Base-by-base conservation (phyloP, 2,113 vertebrate species). In the Callionymus lyra region DNA sequence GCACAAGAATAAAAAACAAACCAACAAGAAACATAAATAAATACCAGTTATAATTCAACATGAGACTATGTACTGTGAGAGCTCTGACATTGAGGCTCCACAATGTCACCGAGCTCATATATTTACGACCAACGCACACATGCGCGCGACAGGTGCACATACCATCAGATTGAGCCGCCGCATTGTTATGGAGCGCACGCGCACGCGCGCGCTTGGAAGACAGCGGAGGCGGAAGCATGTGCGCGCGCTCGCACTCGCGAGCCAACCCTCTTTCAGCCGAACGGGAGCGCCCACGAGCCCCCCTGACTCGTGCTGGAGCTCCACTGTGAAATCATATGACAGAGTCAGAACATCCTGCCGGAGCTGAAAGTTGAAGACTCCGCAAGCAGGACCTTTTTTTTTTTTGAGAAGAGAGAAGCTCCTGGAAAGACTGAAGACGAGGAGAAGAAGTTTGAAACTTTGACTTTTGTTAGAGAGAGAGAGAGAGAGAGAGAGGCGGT, bases 291-390 rank as follows among this genome's bases (percentile, higher is more conserved):
- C 21, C 31, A 47, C 6, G 63, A 52, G 50, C 50, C 65, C 50
- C 65, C 59, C 44, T 27, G 21, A 37, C 67, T 73, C 67, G 61
- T 61, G 63, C 74, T 34, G 32, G 18, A 54, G 47, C 31, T 56
- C 54, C 11, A 6, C 66, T 74, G 72, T 62, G 72, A 75, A 69
- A 78, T 82, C 80, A 80, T 82, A 82, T 80, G 80, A 80, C 66
- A 65, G 66, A 33, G 74, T 63, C 47, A 33, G 44, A 65, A 54
- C 36, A 59, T 59, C 52, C 50, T 44, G 53, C 52, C 47, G 49
- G 57, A 16, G 56, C 72, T 43, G 70, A 68, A 67, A 8, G 21
- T 4, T 5, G 8, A 27, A 27, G 21, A 27, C 21, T 27, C 21
- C 27, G n/a, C 36, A 11, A 31, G 38, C 31, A 51, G 59, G 37